Conservation (phyloP, 2,888 invertebrate species). For the Alcis repandata region DNA sequence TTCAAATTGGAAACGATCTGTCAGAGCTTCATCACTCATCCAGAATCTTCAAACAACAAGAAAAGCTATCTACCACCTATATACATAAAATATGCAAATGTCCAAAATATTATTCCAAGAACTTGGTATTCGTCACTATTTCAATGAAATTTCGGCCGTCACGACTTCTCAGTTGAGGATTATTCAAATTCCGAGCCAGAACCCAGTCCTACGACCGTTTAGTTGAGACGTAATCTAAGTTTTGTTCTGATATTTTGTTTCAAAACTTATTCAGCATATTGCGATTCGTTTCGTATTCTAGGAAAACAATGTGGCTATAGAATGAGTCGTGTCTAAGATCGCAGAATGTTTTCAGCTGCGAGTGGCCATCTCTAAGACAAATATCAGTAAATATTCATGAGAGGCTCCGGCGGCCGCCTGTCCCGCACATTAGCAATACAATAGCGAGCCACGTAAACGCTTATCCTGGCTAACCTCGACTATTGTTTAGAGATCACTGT, state of each 20-base stretch:
- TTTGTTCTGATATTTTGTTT: constrained; percentile 34
- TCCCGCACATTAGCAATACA: constrained; percentile 78
- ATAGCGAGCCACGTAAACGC: constrained; percentile 66
- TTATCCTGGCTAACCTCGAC: constrained; percentile 69
- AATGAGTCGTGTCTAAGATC: constrained; percentile 59
- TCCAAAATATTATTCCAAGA: constrained; percentile 28
- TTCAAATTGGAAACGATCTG: constrained; percentile 20
- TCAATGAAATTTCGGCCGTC: constrained; percentile 26
- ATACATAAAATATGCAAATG: constrained; percentile 25
- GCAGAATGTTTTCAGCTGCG: constrained; percentile 66
- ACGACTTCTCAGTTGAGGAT: constrained; percentile 28
- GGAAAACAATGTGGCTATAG: constrained; percentile 50
- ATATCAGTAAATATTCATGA: constrained; percentile 83
- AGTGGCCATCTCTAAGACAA: constrained; percentile 71
- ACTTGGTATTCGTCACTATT: constrained; percentile 22
- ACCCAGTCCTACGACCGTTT: constrained; percentile 27
- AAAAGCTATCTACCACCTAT: constrained; percentile 32
- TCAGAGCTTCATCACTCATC: constrained; percentile 24
- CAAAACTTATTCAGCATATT: constrained; percentile 33
- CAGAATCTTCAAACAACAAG: constrained; percentile 22
- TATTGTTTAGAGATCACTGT: constrained; percentile 70
- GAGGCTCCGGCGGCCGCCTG: constrained; percentile 65
- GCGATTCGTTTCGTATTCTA: constrained; percentile 47
- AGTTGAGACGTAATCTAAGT: constrained; percentile 30
- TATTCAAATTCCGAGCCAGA: constrained; percentile 35